Evolutionary conservation across 2,888 invertebrate genomes (phyloP), one percentile per base, ranked within the genome.

Genomic region (Pollenia griseotomentosa): DNA sequence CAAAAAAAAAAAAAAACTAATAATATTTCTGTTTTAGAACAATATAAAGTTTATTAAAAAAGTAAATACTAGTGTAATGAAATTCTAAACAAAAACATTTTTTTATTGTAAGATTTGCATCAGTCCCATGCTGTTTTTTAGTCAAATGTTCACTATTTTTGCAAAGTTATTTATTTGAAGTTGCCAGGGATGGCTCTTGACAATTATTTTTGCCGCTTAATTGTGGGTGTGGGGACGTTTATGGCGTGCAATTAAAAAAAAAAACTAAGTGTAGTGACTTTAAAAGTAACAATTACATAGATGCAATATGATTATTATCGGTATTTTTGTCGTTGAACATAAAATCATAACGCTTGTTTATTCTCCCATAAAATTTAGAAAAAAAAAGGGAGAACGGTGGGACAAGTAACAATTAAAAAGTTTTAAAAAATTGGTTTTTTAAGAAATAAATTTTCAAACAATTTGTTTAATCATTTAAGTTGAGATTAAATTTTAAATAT

Each of bases 311-410:
- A 71, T 71, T 42, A 11, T 73, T 57, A 73, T 73, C 57, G 48
- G 14, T 40, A 53, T 12, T 53, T 23, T 23, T 9, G 9, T 44
- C 42, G 19, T 19, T 44, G 19, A 73, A 57, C 12, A 14, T 12
- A 44, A 44, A 71, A 14, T 71, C 44, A 57, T 73, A 73, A 55
- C 57, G 14, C 23, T 73, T 73, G 57, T 44, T 57, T 19, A 57
- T 14, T 73, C 71, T 73, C 71, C 71, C 71, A 73, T 73, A 23
- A 57, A 14, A 73, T 42, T 23, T 4, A 2, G 5, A 16, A 16
- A 5, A 12, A 11, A 12, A 33, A 33, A 33, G 33, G 33, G 33
- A 33, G 10, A 55, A 57, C 71, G 9, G 55, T 55, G 71, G 55
- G 23, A 14, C 11, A 48, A 19, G 14, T 7, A 5, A 51, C n/a